Conservation (phyloP, 1,140 invertebrate species). For the Zeugodacus cucurbitae region DNA sequence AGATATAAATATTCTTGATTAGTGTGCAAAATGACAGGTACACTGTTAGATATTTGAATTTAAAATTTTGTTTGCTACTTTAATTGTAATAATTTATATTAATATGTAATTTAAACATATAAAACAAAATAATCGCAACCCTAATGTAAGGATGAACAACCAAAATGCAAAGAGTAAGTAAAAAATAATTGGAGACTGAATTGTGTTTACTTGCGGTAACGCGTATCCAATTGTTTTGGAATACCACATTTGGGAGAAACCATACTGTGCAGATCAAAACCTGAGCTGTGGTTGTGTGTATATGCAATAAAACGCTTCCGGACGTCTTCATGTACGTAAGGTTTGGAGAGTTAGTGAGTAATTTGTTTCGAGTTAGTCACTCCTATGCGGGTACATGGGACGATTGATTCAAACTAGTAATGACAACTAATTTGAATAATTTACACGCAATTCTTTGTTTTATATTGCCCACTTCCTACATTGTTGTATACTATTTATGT, state of each 20-base stretch:
- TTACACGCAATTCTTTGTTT: not conserved
- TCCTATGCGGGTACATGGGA: constrained; percentile 56
- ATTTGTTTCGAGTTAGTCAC: not conserved
- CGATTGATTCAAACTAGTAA: constrained; percentile 44
- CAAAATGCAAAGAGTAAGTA: constrained; percentile 38
- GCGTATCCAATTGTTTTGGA: not conserved
- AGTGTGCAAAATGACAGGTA: too few species aligned
- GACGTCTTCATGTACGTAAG: not conserved
- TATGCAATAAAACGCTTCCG: not conserved
- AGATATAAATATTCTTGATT: too few species aligned
- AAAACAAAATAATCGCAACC: constrained; percentile 17
- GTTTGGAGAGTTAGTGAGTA: constrained; percentile 35
- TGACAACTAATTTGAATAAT: constrained; percentile 44
- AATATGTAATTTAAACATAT: constrained; percentile 26
- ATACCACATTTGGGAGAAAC: not conserved
- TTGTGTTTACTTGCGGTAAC: constrained; percentile 21
- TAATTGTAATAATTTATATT: constrained; percentile 11
- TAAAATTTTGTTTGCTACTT: constrained; percentile 8
- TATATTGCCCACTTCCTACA: constrained; percentile 7
- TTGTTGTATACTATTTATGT: constrained; percentile 8
- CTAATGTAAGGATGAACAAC: constrained; percentile 27
- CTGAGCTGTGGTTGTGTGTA: not conserved
- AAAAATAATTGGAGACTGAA: not conserved
- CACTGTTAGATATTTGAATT: not conserved
- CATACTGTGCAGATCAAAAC: not conserved